These are phyloP conservation scores for Drosophila algonquin DNA, from an alignment of 2,888 invertebrate genomes.

Conservation along the genomic window DNA sequence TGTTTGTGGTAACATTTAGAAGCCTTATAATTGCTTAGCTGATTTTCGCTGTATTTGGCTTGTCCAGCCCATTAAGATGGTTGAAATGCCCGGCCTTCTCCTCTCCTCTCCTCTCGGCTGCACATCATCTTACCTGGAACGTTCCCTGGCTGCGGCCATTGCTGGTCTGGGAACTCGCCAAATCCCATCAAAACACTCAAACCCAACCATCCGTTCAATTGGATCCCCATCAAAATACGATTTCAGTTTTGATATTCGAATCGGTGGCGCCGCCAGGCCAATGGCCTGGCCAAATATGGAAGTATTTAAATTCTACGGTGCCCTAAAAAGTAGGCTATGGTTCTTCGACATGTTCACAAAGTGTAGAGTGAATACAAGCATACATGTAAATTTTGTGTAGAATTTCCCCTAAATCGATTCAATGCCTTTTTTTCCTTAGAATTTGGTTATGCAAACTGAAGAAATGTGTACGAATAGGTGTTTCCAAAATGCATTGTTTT, in stretches of 20 bases:
- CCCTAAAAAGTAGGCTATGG: background rate
- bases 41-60: slow-evolving; percentile 71
- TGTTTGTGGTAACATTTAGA: slow-evolving; percentile 58
- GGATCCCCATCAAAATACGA: background rate
- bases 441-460: no score
- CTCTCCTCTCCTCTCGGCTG: background rate
- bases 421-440: background rate
- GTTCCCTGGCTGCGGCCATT: no score
- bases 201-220: background rate
- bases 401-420: background rate
- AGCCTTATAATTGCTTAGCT: slow-evolving; percentile 69
- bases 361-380: background rate
- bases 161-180: slow-evolving; percentile 27
- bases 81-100: slow-evolving; percentile 46
- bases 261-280: background rate
- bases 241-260: background rate
- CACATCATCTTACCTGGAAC: background rate
- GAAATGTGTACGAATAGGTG: no score
- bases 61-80: slow-evolving; percentile 71
- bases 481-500: no score
- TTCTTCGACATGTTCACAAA: background rate
- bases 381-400: background rate
- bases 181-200: slow-evolving; percentile 13
- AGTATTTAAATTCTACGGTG: background rate
- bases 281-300: background rate